A percentile compares a stretch with the other conserved stretches of the same genome.
phyloP scores from a whole-genome alignment of 2,888 invertebrate species.

The Limnephilus auricula region DNA sequence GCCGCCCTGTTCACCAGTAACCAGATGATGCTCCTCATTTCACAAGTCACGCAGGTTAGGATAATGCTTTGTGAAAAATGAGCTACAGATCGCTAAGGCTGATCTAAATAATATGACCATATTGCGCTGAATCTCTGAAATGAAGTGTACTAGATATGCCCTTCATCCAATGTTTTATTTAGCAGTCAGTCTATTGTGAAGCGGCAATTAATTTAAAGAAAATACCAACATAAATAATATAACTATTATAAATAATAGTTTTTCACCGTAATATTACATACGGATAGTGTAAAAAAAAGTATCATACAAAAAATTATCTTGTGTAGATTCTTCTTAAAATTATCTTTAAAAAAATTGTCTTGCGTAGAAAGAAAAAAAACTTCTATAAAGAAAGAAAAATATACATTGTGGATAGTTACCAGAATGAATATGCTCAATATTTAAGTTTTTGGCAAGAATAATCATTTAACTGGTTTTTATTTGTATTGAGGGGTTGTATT shows the following conservation, averaged over 20 bases:
- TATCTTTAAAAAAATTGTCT: too few species aligned
- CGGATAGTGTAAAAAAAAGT: too few species aligned
- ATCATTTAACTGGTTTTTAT: too few species aligned
- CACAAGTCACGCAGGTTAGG: slow-evolving; percentile 46
- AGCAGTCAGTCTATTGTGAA: neutral
- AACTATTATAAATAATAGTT: neutral
- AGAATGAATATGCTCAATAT: too few species aligned
- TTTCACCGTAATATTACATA: neutral
- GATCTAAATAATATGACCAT: slow-evolving; percentile 21
- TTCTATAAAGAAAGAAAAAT: too few species aligned
- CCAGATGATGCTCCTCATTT: slow-evolving; percentile 48
- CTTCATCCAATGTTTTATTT: neutral
- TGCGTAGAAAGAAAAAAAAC: too few species aligned
- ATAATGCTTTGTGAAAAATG: slow-evolving; percentile 41
- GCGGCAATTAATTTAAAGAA: too few species aligned
- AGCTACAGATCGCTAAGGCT: slow-evolving; percentile 32
- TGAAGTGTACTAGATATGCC: neutral
- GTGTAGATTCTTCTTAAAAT: too few species aligned
- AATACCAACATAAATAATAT: neutral
- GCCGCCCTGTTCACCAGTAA: neutral
- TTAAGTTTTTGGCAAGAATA: too few species aligned
- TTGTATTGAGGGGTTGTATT: too few species aligned
- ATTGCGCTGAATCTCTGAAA: neutral
- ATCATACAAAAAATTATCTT: too few species aligned
- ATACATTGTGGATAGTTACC: too few species aligned